Conservation (phyloP, 2,888 invertebrate species). For the Drosophila quinaria region DNA sequence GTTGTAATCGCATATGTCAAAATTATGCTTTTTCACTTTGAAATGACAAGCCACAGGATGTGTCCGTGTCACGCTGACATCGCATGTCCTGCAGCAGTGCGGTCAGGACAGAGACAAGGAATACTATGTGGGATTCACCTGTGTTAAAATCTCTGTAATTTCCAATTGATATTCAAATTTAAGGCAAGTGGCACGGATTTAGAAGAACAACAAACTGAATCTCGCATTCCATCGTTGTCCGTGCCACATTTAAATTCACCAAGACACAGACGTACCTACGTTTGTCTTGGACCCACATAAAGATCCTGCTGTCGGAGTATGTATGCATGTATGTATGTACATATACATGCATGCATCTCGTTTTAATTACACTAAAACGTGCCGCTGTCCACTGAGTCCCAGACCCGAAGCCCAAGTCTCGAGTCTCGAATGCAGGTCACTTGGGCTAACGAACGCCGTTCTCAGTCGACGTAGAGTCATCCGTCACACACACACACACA, state of each 20-base stretch:
- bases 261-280: slow-evolving; percentile 1
- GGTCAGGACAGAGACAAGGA: not conserved
- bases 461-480: slow-evolving; percentile 46
- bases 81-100: slow-evolving; percentile 37
- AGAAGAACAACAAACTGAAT: slow-evolving; percentile 32
- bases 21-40: slow-evolving; percentile 73
- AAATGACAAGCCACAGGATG: slow-evolving; percentile 65
- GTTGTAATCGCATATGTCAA: slow-evolving; percentile 77
- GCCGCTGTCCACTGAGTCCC: slow-evolving; percentile 60
- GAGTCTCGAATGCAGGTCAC: slow-evolving; percentile 71
- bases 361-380: slow-evolving; percentile 80
- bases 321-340: slow-evolving; percentile 3
- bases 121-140: slow-evolving; percentile 20
- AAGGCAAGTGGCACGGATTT: slow-evolving; percentile 50
- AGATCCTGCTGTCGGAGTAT: slow-evolving; percentile 18
- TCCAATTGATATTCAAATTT: slow-evolving; percentile 56
- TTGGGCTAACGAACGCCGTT: slow-evolving; percentile 72
- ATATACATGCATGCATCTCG: slow-evolving; percentile 58
- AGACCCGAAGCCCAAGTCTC: slow-evolving; percentile 38
- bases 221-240: slow-evolving; percentile 11
- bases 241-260: slow-evolving; percentile 33
- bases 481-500: slow-evolving; percentile 55
- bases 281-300: slow-evolving; percentile 25
- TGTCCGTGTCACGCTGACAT: slow-evolving; percentile 62
- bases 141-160: slow-evolving; percentile 40